phyloP scores from a whole-genome alignment of 1,140 invertebrate genomes.

The Diprion similis region DNA sequence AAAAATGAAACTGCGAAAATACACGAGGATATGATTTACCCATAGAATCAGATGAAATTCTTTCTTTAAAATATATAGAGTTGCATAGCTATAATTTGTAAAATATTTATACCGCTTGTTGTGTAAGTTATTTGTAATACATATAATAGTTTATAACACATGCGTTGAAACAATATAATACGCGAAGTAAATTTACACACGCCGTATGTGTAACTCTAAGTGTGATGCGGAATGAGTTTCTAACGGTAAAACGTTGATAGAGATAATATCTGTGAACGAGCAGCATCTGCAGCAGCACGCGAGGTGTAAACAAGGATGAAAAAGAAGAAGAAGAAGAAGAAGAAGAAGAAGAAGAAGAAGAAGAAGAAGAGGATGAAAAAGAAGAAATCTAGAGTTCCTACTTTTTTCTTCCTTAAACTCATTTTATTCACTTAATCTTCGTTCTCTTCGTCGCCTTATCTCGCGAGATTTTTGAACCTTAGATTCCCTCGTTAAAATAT shows the following conservation, averaged over 20 bases:
- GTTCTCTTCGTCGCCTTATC: no score
- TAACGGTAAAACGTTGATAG: conserved; percentile 12
- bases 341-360: background rate
- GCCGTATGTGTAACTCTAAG: background rate
- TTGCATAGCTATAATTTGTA: background rate
- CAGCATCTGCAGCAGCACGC: background rate
- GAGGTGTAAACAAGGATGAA: background rate
- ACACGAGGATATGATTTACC: no score
- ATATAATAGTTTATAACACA: no score
- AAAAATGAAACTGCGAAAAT: background rate
- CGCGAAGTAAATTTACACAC: conserved; percentile 32
- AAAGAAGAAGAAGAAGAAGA: no score
- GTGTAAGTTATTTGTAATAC: no score
- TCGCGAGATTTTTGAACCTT: no score
- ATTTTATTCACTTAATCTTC: no score
- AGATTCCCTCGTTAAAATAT: no score
- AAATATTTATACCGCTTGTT: background rate
- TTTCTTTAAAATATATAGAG: background rate
- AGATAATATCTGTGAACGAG: background rate
- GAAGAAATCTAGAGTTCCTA: no score
- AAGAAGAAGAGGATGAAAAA: background rate
- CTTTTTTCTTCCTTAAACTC: no score
- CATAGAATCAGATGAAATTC: background rate
- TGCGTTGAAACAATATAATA: background rate
- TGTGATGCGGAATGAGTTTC: conserved; percentile 18